Percentiles rank a stretch among this genome's conserved stretches.
Conservation (phyloP, 2,113 vertebrate genomes). For the Mola mola region DNA sequence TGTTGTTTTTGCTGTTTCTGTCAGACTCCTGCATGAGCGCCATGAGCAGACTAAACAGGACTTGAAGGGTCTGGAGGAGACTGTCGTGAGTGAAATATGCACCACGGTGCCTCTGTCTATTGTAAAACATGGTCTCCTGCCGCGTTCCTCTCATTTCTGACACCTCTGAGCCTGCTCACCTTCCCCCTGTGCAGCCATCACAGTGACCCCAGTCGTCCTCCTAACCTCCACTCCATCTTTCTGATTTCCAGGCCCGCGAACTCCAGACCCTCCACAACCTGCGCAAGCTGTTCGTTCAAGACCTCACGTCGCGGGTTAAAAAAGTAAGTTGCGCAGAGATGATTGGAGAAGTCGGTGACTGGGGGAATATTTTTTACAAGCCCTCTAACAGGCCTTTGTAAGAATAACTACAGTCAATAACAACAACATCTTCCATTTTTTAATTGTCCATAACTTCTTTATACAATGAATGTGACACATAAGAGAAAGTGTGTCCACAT, state of each 20-base stretch:
- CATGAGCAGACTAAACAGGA: constrained; percentile 94
- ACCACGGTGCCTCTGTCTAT: not conserved
- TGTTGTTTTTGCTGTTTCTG: constrained; percentile 20
- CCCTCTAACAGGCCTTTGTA: no score
- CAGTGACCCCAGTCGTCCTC: not conserved
- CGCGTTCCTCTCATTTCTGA: not conserved
- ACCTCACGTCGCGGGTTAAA: constrained; percentile 95
- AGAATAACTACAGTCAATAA: no score
- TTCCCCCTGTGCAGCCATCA: not conserved
- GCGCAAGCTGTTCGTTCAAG: constrained; percentile 96
- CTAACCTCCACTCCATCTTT: constrained; percentile 28
- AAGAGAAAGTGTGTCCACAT: no score
- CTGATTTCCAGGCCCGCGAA: constrained; percentile 85
- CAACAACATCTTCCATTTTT: no score
- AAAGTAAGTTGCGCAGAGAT: constrained; percentile 78
- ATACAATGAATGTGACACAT: no score
- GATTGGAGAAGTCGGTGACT: not conserved
- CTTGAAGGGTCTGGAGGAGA: constrained; percentile 93
- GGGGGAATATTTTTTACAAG: no score
- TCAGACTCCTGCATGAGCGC: constrained; percentile 91
- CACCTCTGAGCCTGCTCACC: not conserved
- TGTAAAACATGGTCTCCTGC: not conserved
- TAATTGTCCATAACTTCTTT: no score
- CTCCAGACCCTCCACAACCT: constrained; percentile 98
- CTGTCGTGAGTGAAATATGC: constrained; percentile 85